Base-by-base conservation (phyloP, 2,797 vertebrate genomes). In the Danio jaintianensis region DNA sequence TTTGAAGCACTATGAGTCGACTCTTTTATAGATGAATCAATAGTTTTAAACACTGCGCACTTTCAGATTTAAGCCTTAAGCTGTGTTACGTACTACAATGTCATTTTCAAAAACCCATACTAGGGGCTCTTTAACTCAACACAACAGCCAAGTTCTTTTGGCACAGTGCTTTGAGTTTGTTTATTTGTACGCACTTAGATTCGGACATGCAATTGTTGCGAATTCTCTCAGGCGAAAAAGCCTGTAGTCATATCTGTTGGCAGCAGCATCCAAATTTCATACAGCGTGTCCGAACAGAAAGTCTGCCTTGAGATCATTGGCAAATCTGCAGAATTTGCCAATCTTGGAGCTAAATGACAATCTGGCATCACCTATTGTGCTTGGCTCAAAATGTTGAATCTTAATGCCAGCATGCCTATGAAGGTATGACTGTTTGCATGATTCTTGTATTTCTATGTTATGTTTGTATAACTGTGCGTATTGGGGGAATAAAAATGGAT, bases 231-330 rank as follows among this genome's bases (percentile, higher is more conserved):
- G 18, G 40, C 36, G 82, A 84, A 82, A n/a, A 76, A 67, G 86
- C 84, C 86, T 85, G 66, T 83, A 89, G 89, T 92, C 89, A 90
- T 92, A 91, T 93, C 90, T 91, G 79, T 86, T 93, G 91, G 91
- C 91, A 89, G 69, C 83, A 89, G 86, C 88, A 81, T 86, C 80
- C 58, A 59, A 84, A 84, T 71, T 75, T 74, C 61, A 87, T 88
- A 86, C 80, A 86, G 83, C 79, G 81, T 83, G 84, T 84, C 86
- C 81, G 45, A 86, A 77, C 83, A 83, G 80, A 89, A 62, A 87
- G 83, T 80, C 82, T 68, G 85, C 84, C 69, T 36, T 64, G 66
- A 22, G 63, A 53, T 72, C 22, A 10, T 43, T 40, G 55, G 62
- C 69, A 73, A 36, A 67, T 56, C 16, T 36, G 53, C 38, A 18